Evolutionary conservation across 2,113 vertebrate species (phyloP), one percentile per base, ranked within the genome.

Genomic region (Triplophysa tibetana): DNA sequence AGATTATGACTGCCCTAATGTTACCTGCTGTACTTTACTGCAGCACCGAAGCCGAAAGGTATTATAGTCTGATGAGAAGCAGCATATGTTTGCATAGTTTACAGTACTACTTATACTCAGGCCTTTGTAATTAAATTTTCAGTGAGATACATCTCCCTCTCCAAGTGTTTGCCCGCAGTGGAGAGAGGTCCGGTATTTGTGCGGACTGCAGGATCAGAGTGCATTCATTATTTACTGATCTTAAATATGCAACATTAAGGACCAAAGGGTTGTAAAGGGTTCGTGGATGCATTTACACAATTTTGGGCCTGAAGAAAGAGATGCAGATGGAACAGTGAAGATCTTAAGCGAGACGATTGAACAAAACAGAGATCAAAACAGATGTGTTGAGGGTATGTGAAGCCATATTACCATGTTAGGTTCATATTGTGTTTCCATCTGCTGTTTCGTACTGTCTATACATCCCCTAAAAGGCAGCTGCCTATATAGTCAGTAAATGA

Each of bases 211-310:
- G 64, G 61, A 60, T 72, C 63, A 29, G 8, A 60, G 61, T 1
- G 4, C 75, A 82, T 82, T 65, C 52, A 80, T 85, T 85, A 82
- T 85, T 85, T 82, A 82, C 73, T 6, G 17, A 77, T 68, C 78
- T 80, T 82, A 82, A 85, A 85, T 79, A 70, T 80, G 61, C 68
- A 65, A 69, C 69, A 80, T 83, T 75, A 67, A 77, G 16, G 11
- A 52, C 63, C 43, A 43, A 48, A 64, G 60, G 81, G 65, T 4
- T 70, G 76, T 58, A 77, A 64, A 54, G 64, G 62, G 43, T 67
- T 12, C 4, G 29, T 75, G 63, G 66, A 80, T 48, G 67, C 64
- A 54, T 70, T 54, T 43, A 58, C 62, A 65, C 29, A 14, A 54
- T 69, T 66, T 21, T 41, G 45, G 50, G 38, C 23, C 41, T 77